phyloP scores from a whole-genome alignment of 1,140 invertebrate genomes.

The Drosophila repleta region DNA sequence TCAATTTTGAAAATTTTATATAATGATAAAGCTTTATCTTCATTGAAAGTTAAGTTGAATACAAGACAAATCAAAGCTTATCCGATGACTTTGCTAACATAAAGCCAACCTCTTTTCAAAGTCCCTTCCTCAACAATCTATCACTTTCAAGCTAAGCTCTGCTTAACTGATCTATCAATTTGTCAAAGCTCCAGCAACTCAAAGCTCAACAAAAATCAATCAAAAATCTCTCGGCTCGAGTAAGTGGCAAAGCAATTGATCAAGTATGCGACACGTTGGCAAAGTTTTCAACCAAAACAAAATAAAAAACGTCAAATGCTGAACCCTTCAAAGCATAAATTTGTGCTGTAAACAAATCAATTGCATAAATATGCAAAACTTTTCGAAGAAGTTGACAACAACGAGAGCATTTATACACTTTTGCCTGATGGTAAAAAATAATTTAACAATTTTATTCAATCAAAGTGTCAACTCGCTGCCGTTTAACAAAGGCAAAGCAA shows the following conservation, averaged over 20 bases:
- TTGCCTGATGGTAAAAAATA: constrained; percentile 54
- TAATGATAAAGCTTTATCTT: too few species aligned
- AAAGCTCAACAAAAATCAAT: constrained; percentile 55
- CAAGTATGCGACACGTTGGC: constrained; percentile 52
- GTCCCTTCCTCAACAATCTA: too few species aligned
- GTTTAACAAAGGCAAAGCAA: constrained; percentile 36
- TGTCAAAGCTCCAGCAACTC: constrained; percentile 15
- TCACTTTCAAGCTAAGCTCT: not conserved
- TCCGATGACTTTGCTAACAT: too few species aligned
- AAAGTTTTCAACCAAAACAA: constrained; percentile 44
- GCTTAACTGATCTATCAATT: constrained; percentile 33
- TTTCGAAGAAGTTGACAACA: constrained; percentile 24
- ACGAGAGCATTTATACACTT: constrained; percentile 28
- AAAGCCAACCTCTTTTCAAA: too few species aligned
- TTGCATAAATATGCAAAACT: constrained; percentile 67
- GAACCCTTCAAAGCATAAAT: constrained; percentile 61
- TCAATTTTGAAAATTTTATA: too few species aligned
- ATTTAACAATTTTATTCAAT: constrained; percentile 75
- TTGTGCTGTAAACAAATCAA: constrained; percentile 73
- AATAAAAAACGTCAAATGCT: constrained; percentile 47
- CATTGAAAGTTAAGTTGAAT: too few species aligned
- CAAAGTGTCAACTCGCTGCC: constrained; percentile 50
- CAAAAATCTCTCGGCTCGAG: constrained; percentile 26
- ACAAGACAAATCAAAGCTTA: too few species aligned
- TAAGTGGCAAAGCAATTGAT: constrained; percentile 58